Evolutionary conservation across 1,140 invertebrate genomes (phyloP).

Genomic region (Sinonovacula constricta): DNA sequence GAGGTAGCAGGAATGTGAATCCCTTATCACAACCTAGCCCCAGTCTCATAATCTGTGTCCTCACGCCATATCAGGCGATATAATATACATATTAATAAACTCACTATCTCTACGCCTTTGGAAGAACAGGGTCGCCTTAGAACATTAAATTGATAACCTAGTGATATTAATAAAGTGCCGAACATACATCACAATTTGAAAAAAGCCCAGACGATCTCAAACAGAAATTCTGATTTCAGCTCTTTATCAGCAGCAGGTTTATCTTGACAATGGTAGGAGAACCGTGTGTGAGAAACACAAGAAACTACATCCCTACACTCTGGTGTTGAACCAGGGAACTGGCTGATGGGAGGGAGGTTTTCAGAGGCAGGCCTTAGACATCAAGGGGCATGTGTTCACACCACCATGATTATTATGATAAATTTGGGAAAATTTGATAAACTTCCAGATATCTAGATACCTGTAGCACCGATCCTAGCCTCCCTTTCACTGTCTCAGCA

Average conservation of each 20-base stretch:
- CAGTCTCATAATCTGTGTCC: too few species aligned
- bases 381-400: not conserved
- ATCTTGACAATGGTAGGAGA: too few species aligned
- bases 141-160: conserved; percentile 33
- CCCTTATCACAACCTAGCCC: too few species aligned
- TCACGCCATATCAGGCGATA: not conserved
- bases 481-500: too few species aligned
- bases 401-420: conserved; percentile 36
- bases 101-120: conserved; percentile 29
- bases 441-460: conserved; percentile 36
- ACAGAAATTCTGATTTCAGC: conserved; percentile 37
- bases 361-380: too few species aligned
- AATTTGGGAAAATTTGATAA: conserved; percentile 30
- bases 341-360: too few species aligned
- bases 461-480: too few species aligned
- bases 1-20: too few species aligned
- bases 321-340: too few species aligned
- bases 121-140: conserved; percentile 22
- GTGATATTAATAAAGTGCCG: conserved; percentile 18
- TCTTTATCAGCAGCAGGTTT: conserved; percentile 27
- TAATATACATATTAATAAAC: conserved; percentile 48
- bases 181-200: conserved; percentile 42
- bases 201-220: conserved; percentile 39
- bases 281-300: not conserved
- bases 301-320: not conserved